Conservation (phyloP, 2,888 invertebrate genomes). For the Synanthedon andrenaeformis region DNA sequence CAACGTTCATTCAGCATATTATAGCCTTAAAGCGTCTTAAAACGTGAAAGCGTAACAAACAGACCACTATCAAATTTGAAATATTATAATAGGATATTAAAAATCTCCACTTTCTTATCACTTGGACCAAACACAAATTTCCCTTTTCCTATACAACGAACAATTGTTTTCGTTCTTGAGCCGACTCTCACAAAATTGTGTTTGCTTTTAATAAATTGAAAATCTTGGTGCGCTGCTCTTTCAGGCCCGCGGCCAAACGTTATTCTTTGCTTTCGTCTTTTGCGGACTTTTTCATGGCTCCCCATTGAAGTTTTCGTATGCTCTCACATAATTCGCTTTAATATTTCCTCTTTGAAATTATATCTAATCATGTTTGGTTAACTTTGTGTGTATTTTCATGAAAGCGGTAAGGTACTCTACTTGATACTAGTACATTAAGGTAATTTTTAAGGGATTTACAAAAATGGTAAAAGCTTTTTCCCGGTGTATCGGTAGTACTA, state of each 20-base stretch:
- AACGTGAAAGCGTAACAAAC: too few species aligned
- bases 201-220: conserved; percentile 52
- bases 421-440: too few species aligned
- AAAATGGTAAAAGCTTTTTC: too few species aligned
- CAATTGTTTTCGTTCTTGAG: conserved; percentile 27
- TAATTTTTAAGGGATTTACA: too few species aligned
- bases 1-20: too few species aligned
- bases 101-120: not conserved
- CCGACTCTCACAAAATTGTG: conserved; percentile 22
- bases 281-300: conserved; percentile 13
- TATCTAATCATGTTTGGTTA: not conserved
- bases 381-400: not conserved
- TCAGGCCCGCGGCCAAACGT: not conserved
- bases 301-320: conserved; percentile 18
- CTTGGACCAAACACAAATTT: not conserved
- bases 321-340: conserved; percentile 31
- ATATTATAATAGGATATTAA: not conserved
- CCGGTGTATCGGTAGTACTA: too few species aligned
- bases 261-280: conserved; percentile 5
- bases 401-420: too few species aligned
- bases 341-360: conserved; percentile 20
- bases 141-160: conserved; percentile 13
- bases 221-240: conserved; percentile 15
- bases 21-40: too few species aligned
- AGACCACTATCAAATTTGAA: too few species aligned